Base-by-base conservation (phyloP, 2,888 invertebrate species). In the Oeneis ivallda region DNA sequence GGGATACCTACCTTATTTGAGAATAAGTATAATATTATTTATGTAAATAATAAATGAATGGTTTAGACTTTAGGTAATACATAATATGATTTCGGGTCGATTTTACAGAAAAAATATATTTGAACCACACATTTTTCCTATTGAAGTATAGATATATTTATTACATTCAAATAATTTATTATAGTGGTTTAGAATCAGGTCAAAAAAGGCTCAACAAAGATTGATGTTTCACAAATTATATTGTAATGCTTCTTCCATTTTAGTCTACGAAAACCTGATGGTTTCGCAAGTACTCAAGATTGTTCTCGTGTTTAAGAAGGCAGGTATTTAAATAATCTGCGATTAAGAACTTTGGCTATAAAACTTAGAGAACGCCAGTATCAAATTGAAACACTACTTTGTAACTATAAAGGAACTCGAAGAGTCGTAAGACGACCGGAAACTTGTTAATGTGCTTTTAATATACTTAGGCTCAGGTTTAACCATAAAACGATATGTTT, bases 301-400 rank as follows among this genome's bases (percentile, higher is more conserved):
- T n/a, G n/a, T n/a, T n/a, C n/a, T n/a, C n/a, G 8, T 45, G 45
- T 50, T 50, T 13, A 50, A 13, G 50, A 1, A 3, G 19, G 13
- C 13, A 26, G 6, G 26, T 5, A 26, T 8, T 11, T 26, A 19
- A n/a, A n/a, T 50, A 26, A 50, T 11, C 11, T 13, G 4, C 7
- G 7, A 6, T 50, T 50, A 50, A 45, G 7, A n/a, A 45, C 45
- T 45, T 45, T 45, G 15, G 45, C 32, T 32, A n/a, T 52, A 32
- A 32, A 13, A 52, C n/a, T 45, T 7, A 1, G n/a, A 8, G n/a
- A 52, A 56, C 19, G 8, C 39, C 39, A 56, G 41, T 3, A 56
- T 50, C 19, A 8, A 56, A 56, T 56, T 56, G 56, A 56, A 41
- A 56, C 41, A 56, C 56, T 56, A 56, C 56, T 37, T 37, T 37